Base-by-base conservation (phyloP, 2,113 vertebrate genomes). In the Desmodus rotundus region DNA sequence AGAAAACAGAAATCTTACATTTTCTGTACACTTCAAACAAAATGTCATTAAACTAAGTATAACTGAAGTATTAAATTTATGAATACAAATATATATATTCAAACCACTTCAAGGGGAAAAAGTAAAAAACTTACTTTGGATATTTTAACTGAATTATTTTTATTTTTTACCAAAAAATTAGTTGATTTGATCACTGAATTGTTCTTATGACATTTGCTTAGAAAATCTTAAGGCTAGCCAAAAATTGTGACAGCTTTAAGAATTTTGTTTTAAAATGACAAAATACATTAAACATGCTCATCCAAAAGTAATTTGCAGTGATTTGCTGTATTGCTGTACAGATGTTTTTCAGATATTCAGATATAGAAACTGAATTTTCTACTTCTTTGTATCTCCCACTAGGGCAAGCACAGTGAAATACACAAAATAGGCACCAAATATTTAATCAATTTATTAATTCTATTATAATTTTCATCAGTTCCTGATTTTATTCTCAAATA, bases 401-500 rank as follows among this genome's bases (percentile, higher is more conserved):
- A 31, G 78, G 28, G 22, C 63, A 92, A 76, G 6, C 50, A 81
- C 2, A 89, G n/a, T 91, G 28, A 95, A 89, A 92, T 33, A 72
- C 8, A 68, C 10, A 93, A 89, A 91, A 67, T 11, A 92, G 28
- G 4, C 13, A 70, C 7, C 67, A 68, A 91, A 56, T 87, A 82
- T 81, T n/a, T 95, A 22, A 92, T 70, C 8, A 91, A 17, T 33
- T 63, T 82, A 61, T 72, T 85, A 80, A 72, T 68, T 86, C 16
- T 61, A 47, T 73, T 73, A 81, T 76, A 65, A 56, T 67, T 74
- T 81, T 87, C 38, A 76, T 70, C 58, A 80, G 88, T 73, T 78
- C n/a, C 43, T 96, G 38, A 81, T 91, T 82, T 96, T 72, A 86
- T 85, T 92, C 24, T 83, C 89, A 93, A 96, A 85, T 31, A 86